phyloP scores from a whole-genome alignment of 2,888 invertebrate genomes.

The Trachelus stipa region DNA sequence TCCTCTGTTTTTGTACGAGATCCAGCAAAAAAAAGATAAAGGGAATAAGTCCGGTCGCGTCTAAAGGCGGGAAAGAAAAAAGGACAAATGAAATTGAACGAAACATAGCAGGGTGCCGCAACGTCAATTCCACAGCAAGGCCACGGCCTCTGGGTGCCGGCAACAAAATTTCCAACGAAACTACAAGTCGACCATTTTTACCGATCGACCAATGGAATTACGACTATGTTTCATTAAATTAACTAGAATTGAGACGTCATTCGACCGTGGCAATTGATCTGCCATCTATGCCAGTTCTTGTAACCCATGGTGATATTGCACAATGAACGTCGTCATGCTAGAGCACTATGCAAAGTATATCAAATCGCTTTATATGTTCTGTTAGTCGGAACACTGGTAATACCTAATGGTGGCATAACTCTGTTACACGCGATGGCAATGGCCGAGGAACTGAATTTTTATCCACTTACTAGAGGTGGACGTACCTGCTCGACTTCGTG shows the following conservation, averaged over 20 bases:
- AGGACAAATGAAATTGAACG: not conserved
- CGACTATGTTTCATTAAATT: not conserved
- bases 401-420: not conserved
- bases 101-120: not conserved
- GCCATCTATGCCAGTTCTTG: not conserved
- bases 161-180: not conserved
- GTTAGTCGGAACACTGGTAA: not conserved
- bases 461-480: not conserved
- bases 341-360: not conserved
- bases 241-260: not conserved
- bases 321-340: not conserved
- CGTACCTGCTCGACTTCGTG: not conserved
- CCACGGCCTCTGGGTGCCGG: not conserved
- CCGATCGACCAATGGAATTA: not conserved
- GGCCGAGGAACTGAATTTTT: constrained; percentile 1
- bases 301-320: not conserved
- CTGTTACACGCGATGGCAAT: not conserved
- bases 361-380: not conserved
- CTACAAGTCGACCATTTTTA: not conserved
- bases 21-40: not conserved
- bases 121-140: not conserved
- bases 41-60: not conserved
- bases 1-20: not conserved
- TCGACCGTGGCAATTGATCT: not conserved
- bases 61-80: not conserved